Evolutionary conservation across 2,113 vertebrate species (phyloP).

Genomic region (Datnioides undecimradiatus): DNA sequence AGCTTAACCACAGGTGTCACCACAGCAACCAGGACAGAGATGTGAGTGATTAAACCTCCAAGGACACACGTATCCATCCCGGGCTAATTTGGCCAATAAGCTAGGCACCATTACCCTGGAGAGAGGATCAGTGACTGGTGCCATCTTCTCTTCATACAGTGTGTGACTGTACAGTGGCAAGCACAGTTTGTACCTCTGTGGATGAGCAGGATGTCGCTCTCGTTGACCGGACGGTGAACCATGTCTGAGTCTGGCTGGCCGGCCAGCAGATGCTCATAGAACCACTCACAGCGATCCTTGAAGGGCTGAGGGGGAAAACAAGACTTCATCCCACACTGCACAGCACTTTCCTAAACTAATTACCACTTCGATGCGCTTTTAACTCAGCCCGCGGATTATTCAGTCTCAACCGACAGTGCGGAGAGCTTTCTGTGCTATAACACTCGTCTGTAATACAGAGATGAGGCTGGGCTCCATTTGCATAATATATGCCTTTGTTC

Average conservation of each 20-base stretch:
- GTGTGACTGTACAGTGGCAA: background rate
- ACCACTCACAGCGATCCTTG: conserved; percentile 99
- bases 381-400: conserved; percentile 52
- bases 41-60: background rate
- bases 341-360: conserved; percentile 44
- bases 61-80: too few relatives aligned
- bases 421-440: conserved; percentile 50
- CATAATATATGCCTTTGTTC: conserved; percentile 80
- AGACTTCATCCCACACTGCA: conserved; percentile 31
- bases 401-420: conserved; percentile 15
- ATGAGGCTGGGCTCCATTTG: conserved; percentile 66
- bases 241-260: conserved; percentile 95
- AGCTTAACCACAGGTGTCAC: background rate
- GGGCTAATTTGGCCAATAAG: too few relatives aligned
- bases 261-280: conserved; percentile 95
- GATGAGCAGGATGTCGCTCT: conserved; percentile 96
- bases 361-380: conserved; percentile 42
- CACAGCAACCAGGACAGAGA: too few relatives aligned
- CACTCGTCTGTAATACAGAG: conserved; percentile 45
- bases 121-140: background rate
- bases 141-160: background rate
- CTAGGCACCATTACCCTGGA: background rate
- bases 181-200: conserved; percentile 90
- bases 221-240: conserved; percentile 97
- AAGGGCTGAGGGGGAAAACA: conserved; percentile 88